Conservation (phyloP, 2,113 vertebrate genomes). For the Rhea americana region DNA sequence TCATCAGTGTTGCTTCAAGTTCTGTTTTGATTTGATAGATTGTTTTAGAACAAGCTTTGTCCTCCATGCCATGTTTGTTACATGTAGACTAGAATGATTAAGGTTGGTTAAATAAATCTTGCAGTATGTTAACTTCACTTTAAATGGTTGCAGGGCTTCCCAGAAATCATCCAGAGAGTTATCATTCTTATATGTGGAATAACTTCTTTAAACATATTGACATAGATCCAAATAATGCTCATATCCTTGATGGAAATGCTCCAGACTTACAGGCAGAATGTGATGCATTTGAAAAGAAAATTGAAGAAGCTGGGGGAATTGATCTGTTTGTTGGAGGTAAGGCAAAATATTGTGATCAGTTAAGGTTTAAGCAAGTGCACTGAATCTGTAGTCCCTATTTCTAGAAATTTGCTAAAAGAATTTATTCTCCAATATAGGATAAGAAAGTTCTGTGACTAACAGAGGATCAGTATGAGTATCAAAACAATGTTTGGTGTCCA, state of each 20-base stretch:
- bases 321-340: conserved; percentile 86
- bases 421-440: background rate
- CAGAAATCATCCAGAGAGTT: conserved; percentile 85
- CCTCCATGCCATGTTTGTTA: background rate
- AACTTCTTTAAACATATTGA: conserved; percentile 87
- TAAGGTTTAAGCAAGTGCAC: background rate
- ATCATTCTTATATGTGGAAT: conserved; percentile 88
- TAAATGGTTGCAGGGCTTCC: conserved; percentile 77
- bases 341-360: background rate
- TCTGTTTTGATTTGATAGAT: background rate
- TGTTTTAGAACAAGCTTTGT: background rate
- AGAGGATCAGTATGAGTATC: background rate
- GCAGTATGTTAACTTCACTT: background rate
- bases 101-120: background rate
- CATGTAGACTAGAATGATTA: background rate
- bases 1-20: background rate
- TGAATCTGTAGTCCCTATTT: background rate
- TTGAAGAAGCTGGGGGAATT: conserved; percentile 84
- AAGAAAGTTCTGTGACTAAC: background rate
- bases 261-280: conserved; percentile 81
- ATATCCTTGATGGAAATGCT: conserved; percentile 85
- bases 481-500: conserved; percentile 16
- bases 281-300: conserved; percentile 84
- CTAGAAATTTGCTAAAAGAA: background rate
- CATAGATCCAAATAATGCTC: conserved; percentile 83